Evolutionary conservation across 2,113 vertebrate genomes (phyloP).

Genomic region (Oceanites oceanicus): DNA sequence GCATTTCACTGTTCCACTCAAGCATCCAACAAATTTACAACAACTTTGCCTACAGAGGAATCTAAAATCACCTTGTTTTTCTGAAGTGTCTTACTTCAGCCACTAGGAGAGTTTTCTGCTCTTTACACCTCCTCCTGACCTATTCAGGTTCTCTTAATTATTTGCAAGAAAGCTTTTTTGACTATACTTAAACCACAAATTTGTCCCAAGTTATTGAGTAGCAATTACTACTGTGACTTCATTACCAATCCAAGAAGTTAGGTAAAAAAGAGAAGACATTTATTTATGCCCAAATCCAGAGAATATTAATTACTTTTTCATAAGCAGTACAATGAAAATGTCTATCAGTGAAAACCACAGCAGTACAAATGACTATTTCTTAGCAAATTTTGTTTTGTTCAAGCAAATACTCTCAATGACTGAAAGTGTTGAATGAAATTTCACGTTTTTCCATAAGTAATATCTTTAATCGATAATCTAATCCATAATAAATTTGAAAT

Average conservation of each 20-base stretch:
- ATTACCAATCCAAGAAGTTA: neutral
- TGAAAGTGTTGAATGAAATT: neutral
- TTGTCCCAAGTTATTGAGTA: neutral
- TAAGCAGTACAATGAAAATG: neutral
- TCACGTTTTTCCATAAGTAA: neutral
- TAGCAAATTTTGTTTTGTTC: neutral
- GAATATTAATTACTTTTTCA: neutral
- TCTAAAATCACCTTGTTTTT: neutral
- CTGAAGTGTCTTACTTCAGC: neutral
- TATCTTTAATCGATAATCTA: neutral
- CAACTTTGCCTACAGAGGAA: neutral
- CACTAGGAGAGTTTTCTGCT: neutral
- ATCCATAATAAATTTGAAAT: neutral
- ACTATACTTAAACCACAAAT: neutral
- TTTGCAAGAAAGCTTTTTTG: neutral
- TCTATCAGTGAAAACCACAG: neutral
- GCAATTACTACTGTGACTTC: neutral
- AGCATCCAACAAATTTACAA: neutral
- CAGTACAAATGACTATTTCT: neutral
- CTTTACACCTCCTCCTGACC: neutral
- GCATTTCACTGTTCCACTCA: neutral
- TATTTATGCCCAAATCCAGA: neutral
- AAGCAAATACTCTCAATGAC: neutral
- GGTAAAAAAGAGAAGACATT: neutral
- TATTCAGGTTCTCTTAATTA: neutral